A percentile compares a stretch with the other conserved stretches of the same genome.
These are phyloP conservation scores for Megalopta genalis DNA, from an alignment of 1,140 invertebrate genomes.

Conservation along the genomic window DNA sequence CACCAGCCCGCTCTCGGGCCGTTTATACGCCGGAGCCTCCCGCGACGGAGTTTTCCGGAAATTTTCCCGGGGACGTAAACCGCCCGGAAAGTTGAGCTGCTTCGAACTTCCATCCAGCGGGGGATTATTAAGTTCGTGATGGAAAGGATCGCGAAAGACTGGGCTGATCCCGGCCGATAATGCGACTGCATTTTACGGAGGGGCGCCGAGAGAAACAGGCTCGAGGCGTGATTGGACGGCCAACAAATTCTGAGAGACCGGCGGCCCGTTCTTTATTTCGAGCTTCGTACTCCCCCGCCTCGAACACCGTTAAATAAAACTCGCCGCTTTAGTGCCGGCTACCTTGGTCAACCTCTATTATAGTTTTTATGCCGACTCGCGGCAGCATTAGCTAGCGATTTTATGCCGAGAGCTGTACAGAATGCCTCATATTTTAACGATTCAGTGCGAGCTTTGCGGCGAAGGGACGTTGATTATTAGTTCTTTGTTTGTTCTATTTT, in stretches of 20 bases:
- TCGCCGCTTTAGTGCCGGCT: background rate
- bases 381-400: no score
- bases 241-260: background rate
- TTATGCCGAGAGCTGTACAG: no score
- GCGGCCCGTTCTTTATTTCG: background rate
- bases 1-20: no score
- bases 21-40: no score
- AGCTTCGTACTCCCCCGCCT: background rate
- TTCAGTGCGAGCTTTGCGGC: no score
- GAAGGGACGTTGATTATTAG: no score
- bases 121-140: conserved; percentile 29
- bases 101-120: background rate
- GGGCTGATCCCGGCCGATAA: conserved; percentile 19
- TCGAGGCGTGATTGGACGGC: conserved; percentile 2
- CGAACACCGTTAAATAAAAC: background rate
- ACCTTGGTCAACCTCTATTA: no score
- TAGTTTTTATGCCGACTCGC: no score
- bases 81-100: background rate
- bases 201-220: background rate
- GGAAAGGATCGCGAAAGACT: conserved; percentile 8
- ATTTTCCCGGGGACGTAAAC: conserved; percentile 18
- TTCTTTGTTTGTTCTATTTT: no score
- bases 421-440: no score
- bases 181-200: conserved; percentile 17
- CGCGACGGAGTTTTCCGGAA: background rate